Base-by-base conservation (phyloP, 1,140 invertebrate species). In the Druon quercuslanigerum region DNA sequence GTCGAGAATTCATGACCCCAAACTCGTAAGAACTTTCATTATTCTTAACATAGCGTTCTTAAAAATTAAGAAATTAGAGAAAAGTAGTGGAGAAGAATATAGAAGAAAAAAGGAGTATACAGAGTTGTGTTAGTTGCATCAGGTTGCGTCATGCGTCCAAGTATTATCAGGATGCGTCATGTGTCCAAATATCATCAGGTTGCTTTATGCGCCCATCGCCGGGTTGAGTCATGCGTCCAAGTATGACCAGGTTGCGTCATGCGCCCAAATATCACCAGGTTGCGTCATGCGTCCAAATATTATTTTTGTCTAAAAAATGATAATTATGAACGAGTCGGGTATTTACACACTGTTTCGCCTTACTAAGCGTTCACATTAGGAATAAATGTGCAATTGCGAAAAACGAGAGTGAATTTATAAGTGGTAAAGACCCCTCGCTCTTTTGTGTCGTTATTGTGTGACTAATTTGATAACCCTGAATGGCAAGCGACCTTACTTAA, bases 401-500 rank as follows among this genome's bases (percentile, higher is more conserved):
- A 66, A 66, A 66, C 57, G 57, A 33, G 20, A 66, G 57, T 66
- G 14, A 25, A 40, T 33, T 33, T 66, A 40, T 66, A 40, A 66
- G 57, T 66, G 13, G 57, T 13, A 66, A 66, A 66, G 57, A 13
- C 20, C 57, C 57, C 57, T 40, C 57, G 33, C 14, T 66, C 57
- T 66, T 66, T 66, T 66, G 57, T 66, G 16, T 66, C 13, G 57
- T 66, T 66, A 40, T 66, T 66, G 57, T 66, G 25, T 25, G 57
- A 14, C 20, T 66, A 66, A 66, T 66, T 66, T 25, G 13, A 66
- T 66, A 40, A 66, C 9, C 33, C 25, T 16, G 57, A 66, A 66
- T 66, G 25, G 57, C 57, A 66, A 66, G 16, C 57, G 20, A 66
- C 57, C 25, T 66, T 40, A 66, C 57, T 66, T 66, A 66, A 66